Conservation (phyloP, 2,888 invertebrate species). For the Drosophila demipolita region DNA sequence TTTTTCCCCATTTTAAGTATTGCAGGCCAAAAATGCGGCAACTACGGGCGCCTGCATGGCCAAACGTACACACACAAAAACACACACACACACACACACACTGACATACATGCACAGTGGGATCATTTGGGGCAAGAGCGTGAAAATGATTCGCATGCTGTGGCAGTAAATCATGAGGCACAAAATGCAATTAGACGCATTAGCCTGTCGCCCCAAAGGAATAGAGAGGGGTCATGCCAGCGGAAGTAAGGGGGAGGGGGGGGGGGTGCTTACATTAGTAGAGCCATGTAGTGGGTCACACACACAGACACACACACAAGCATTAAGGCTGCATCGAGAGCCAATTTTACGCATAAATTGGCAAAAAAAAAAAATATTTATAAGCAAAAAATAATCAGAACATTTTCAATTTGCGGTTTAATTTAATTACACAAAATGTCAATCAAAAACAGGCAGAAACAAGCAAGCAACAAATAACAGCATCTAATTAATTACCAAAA, state of each 20-base stretch:
- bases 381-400: conserved; percentile 15
- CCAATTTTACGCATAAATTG: conserved; percentile 65
- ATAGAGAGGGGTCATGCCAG: neutral
- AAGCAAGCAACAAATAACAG: conserved; percentile 57
- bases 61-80: conserved; percentile 12
- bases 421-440: conserved; percentile 72
- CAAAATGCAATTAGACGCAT: conserved; percentile 77
- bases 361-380: conserved; percentile 12
- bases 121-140: conserved; percentile 25
- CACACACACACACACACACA: conserved; percentile 7
- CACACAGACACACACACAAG: conserved; percentile 1
- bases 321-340: conserved; percentile 17
- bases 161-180: conserved; percentile 60
- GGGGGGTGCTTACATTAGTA: neutral
- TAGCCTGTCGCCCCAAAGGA: conserved; percentile 46
- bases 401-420: conserved; percentile 66
- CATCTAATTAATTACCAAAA: conserved; percentile 65
- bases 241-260: neutral
- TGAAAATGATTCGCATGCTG: conserved; percentile 52
- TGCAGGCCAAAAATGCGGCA: conserved; percentile 26
- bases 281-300: neutral
- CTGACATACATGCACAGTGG: conserved; percentile 4
- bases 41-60: conserved; percentile 49
- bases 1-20: neutral
- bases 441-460: conserved; percentile 45